phyloP scores from a whole-genome alignment of 2,888 invertebrate genomes.

The Dynastes maya region DNA sequence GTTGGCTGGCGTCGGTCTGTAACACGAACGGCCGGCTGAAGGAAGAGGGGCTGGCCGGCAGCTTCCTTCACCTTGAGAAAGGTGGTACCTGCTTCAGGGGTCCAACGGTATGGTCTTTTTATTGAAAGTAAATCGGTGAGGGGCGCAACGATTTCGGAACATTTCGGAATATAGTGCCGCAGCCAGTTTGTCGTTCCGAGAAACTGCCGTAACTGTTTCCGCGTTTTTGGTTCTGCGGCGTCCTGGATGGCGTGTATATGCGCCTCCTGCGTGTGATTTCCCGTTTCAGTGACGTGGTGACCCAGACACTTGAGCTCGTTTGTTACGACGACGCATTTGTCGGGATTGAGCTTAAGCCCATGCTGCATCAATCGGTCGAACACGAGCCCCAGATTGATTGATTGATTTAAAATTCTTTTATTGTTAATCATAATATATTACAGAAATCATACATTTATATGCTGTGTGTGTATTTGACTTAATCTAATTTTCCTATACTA shows the following conservation, averaged over 20 bases:
- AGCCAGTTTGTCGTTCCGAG: no score
- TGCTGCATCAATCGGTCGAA: conserved; percentile 55
- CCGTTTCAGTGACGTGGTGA: no score
- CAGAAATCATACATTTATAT: neutral
- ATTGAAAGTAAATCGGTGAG: no score
- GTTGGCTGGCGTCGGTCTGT: no score
- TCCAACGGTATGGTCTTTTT: conserved; percentile 30
- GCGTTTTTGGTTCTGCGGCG: neutral
- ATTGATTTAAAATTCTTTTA: neutral
- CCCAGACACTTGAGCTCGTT: conserved; percentile 20
- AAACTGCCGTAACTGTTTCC: no score
- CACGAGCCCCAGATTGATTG: conserved; percentile 51
- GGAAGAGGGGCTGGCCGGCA: no score
- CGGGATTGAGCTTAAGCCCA: conserved; percentile 1
- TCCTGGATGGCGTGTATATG: conserved; percentile 33
- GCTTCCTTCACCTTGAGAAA: no score
- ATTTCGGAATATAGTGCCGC: conserved; percentile 52
- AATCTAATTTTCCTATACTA: no score
- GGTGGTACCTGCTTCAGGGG: no score
- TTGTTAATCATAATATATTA: conserved; percentile 18
- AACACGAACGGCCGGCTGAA: no score
- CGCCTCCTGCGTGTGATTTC: conserved; percentile 9
- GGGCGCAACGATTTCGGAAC: no score
- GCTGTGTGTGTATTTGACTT: no score
- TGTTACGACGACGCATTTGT: conserved; percentile 44